Evolutionary conservation across 2,113 vertebrate genomes (phyloP).

Genomic region (Megaleporinus macrocephalus): DNA sequence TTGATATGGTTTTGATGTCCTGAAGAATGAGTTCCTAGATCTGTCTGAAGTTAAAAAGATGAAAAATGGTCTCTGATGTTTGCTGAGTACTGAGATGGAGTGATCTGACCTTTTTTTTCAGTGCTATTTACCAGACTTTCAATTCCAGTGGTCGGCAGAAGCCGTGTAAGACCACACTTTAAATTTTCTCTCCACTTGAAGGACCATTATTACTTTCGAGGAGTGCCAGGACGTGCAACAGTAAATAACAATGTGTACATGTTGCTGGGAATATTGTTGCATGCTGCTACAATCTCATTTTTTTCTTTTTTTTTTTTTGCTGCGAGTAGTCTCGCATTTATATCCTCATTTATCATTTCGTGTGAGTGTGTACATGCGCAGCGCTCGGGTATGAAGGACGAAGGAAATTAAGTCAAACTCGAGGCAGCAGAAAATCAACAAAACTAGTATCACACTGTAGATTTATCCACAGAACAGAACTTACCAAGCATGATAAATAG

Average conservation of each 20-base stretch:
- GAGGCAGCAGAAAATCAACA: constrained; percentile 15
- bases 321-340: background rate
- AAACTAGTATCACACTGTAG: background rate
- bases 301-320: background rate
- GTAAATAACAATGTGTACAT: background rate
- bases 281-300: background rate
- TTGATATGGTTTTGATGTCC: too few relatives aligned
- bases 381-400: constrained; percentile 22
- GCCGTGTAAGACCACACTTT: background rate
- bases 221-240: background rate
- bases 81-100: background rate
- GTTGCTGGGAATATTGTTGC: background rate
- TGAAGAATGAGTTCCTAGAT: too few relatives aligned
- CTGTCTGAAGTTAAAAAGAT: background rate
- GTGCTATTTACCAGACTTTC: background rate
- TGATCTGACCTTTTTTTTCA: too few relatives aligned
- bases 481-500: constrained; percentile 1
- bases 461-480: background rate
- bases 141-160: background rate
- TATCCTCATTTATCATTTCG: background rate
- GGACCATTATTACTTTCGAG: background rate
- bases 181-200: background rate
- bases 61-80: background rate
- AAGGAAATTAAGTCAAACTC: constrained; percentile 21
- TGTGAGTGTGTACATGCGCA: constrained; percentile 31